Evolutionary conservation across 2,797 vertebrate genomes (phyloP), one percentile per base, ranked within the genome.

Genomic region (Intellagama lesueurii): DNA sequence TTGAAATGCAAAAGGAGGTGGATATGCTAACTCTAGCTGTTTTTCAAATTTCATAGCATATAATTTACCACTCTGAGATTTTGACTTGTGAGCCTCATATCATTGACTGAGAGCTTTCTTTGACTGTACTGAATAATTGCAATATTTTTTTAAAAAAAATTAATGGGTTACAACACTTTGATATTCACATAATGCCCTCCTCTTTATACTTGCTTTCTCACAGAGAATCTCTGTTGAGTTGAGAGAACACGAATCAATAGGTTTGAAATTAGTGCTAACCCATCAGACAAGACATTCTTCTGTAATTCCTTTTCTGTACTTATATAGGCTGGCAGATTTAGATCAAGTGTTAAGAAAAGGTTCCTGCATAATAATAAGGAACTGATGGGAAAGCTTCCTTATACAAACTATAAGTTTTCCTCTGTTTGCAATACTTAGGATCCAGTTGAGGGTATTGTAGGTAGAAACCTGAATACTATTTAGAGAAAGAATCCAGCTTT

Each of bases 51-150:
- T 89, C 85, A 90, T 91, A 84, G 32, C 75, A 84, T 35, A 44
- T 88, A 91, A 90, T 88, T 92, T 92, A 22, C n/a, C 2, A 85
- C 82, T 89, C 35, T 84, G 14, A 32, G 70, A 72, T 89, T 81
- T 60, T 90, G 47, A 91, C 69, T 68, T 87, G 78, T 92, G 40
- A 81, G 3, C 0, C 0, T 91, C 49, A 26, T 12, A 47, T 44
- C 84, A 64, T 68, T 88, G 0, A 0, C 72, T 7, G n/a, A 83
- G 24, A 77, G 8, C 2, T 1, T 8, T 49, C 87, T 81, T 7
- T 1, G 14, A 60, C 82, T 81, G 4, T 84, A 89, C 84, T 70
- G 49, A 22, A 81, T 80, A 81, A 4, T 49, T 68, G 32, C 82
- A 85, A 90, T 84, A 56, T 68, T 75, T 90, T 47, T 68, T 80